Base-by-base conservation (phyloP, 2,797 vertebrate genomes). In the Dromococcyx pavoninus region DNA sequence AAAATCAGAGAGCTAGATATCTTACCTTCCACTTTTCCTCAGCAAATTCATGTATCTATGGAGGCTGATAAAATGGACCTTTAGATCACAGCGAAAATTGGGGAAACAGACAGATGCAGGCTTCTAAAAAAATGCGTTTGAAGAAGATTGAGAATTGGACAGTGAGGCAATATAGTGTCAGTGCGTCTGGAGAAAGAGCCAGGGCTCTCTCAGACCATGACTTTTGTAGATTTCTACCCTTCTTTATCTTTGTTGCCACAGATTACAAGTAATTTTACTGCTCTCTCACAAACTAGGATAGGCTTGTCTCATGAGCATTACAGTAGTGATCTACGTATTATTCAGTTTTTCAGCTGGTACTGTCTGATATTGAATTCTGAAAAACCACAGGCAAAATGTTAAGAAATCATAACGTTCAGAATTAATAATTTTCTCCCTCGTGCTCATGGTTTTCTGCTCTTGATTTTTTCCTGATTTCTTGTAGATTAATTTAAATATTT, bases 211-310 rank as follows among this genome's bases (percentile, higher is more conserved):
- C 33, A 71, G 56, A 24, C n/a, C 56, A 3, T 39, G 56, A 28
- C 13, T 84, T 13, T 43, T 43, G 60, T 30, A 43, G 60, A 85
- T 92, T 82, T 57, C 67, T 94, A 33, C 11, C 27, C 32, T 79
- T 91, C 61, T 71, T 81, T 70, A 56, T 73, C 56, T 84, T 86
- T 94, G 53, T 74, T 94, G 60, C 90, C 66, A 64, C 53, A 76
- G 39, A 75, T 81, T 77, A n/a, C 15, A 39, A 57, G 41, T 85
- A 56, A 79, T 95, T 95, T 87, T 72, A 71, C 10, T 4, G 11
- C 41, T 84, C 16, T 78, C 17, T 62, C 30, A 72, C 44, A 90
- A 90, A 50, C 25, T 15, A 62, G 33, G 10, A 23, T 74, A 25
- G 18, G 24, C 21, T 73, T 70, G 18, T 37, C 22, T 88, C 33